Evolutionary conservation across 2,888 invertebrate species (phyloP).

Genomic region (Drosophila diplacantha): DNA sequence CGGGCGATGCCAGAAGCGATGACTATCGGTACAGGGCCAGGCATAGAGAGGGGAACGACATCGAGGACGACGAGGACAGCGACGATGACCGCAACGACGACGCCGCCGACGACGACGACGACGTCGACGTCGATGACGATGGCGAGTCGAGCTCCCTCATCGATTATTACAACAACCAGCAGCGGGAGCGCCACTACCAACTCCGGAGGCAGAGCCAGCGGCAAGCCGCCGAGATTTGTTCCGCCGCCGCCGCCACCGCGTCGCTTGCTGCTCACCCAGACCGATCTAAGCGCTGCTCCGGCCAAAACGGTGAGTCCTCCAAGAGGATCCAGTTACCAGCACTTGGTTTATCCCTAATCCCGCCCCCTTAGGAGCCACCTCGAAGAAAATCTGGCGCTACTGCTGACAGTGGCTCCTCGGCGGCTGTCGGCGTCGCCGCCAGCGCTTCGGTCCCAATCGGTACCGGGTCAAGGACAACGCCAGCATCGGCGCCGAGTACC

Average conservation of each 20-base stretch:
- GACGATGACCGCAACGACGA: constrained; percentile 74
- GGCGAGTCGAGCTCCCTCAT: constrained; percentile 79
- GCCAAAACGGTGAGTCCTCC: constrained; percentile 58
- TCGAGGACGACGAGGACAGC: constrained; percentile 54
- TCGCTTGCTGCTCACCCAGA: constrained; percentile 75
- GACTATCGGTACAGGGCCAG: constrained; percentile 13
- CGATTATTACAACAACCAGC: constrained; percentile 81
- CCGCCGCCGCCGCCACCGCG: constrained; percentile 77
- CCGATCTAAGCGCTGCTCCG: constrained; percentile 68
- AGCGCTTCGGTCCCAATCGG: constrained; percentile 59
- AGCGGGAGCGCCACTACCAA: constrained; percentile 80
- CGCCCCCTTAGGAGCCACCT: constrained; percentile 54
- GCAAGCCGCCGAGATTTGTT: constrained; percentile 72
- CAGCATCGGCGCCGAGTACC: constrained; percentile 46
- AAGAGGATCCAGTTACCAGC: too few relatives aligned
- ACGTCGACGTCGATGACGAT: constrained; percentile 66
- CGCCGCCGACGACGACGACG: constrained; percentile 73
- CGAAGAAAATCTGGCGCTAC: constrained; percentile 76
- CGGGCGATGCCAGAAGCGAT: constrained; percentile 27
- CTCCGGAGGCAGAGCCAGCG: constrained; percentile 63
- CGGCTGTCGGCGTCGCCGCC: constrained; percentile 77
- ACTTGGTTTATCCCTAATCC: not conserved
- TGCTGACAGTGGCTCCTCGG: constrained; percentile 79
- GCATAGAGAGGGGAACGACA: constrained; percentile 19
- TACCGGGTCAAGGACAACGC: constrained; percentile 65